phyloP scores from a whole-genome alignment of 2,797 vertebrate genomes.

The Coregonus suidteri region DNA sequence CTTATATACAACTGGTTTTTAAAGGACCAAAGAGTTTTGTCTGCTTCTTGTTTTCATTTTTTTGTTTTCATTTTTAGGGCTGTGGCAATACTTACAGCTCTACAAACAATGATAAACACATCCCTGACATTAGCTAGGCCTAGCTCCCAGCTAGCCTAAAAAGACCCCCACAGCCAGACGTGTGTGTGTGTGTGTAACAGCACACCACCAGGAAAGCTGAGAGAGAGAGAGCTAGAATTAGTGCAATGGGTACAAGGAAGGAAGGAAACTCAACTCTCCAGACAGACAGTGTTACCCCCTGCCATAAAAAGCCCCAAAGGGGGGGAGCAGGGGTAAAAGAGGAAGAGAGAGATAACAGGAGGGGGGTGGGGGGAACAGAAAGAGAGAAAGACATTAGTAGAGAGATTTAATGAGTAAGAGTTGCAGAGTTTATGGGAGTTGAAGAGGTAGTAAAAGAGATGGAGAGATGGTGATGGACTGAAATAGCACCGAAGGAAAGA shows the following conservation, averaged over 20 bases:
- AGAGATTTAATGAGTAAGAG: neutral
- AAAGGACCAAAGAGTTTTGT: too few species aligned
- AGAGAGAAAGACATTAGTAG: neutral
- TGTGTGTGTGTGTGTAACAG: neutral
- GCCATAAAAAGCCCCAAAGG: neutral
- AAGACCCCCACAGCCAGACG: neutral
- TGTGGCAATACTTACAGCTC: too few species aligned
- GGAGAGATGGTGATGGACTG: neutral
- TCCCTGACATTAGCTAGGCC: neutral
- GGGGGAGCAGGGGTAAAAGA: neutral
- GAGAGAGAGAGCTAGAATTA: neutral
- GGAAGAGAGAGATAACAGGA: neutral
- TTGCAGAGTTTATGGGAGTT: too few species aligned
- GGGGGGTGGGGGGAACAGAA: neutral
- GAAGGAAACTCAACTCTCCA: neutral
- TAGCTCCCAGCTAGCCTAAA: neutral
- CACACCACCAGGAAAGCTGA: neutral
- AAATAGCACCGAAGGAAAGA: too few species aligned
- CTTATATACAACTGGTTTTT: too few species aligned
- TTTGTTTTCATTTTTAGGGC: too few species aligned
- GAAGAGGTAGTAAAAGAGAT: neutral
- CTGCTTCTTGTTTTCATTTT: too few species aligned
- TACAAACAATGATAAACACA: too few species aligned
- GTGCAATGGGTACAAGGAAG: neutral
- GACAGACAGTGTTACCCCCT: slow-evolving; percentile 3